Evolutionary conservation across 2,888 invertebrate genomes (phyloP).

Genomic region (Eristalis tenax): DNA sequence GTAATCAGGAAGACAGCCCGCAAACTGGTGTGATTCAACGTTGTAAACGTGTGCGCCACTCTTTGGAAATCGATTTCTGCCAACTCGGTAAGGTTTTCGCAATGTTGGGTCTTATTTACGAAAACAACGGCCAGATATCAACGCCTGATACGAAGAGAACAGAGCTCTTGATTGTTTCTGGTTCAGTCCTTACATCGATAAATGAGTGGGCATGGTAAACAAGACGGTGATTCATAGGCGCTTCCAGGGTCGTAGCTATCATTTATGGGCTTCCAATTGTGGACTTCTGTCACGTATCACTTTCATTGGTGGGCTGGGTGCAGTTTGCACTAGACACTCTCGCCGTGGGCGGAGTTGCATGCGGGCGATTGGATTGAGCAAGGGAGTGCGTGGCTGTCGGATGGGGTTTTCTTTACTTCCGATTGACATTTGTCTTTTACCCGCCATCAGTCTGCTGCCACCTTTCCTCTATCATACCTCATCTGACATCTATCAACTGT

Average conservation of each 20-base stretch:
- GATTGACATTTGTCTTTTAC: too few relatives aligned
- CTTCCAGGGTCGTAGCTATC: neutral
- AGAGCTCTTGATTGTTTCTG: neutral
- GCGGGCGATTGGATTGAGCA: neutral
- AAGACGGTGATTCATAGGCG: neutral
- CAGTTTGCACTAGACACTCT: neutral
- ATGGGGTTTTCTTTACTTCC: too few relatives aligned
- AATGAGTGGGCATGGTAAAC: neutral
- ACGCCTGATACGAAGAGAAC: neutral
- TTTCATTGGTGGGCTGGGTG: neutral
- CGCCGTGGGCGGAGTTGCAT: neutral
- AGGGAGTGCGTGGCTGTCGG: too few relatives aligned
- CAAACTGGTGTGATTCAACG: neutral
- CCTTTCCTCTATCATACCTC: too few relatives aligned
- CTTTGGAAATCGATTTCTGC: neutral
- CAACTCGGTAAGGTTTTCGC: neutral
- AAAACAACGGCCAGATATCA: neutral
- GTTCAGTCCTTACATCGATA: neutral
- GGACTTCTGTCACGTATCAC: neutral
- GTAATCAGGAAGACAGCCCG: neutral
- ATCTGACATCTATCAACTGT: too few relatives aligned
- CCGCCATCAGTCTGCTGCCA: too few relatives aligned
- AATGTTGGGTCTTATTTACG: neutral
- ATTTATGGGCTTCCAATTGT: neutral
- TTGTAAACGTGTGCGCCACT: neutral